phyloP scores from a whole-genome alignment of 1,140 invertebrate species.

The Anastatus disparis region DNA sequence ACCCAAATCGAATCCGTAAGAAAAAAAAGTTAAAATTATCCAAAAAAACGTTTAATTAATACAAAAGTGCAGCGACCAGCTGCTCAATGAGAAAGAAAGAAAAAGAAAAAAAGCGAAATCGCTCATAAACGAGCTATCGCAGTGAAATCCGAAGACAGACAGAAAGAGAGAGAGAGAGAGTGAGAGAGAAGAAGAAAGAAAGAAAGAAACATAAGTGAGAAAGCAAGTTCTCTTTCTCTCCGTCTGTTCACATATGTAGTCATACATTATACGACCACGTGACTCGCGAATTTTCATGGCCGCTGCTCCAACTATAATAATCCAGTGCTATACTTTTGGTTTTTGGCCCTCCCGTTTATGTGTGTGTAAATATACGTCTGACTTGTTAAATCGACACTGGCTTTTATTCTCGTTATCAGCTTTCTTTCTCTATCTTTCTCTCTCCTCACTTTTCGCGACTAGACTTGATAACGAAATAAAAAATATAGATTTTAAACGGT shows the following conservation, averaged over 20 bases:
- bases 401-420: conserved; percentile 6
- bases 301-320: background rate
- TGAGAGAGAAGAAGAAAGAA: too few relatives aligned
- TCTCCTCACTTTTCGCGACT: background rate
- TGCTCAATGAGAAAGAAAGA: background rate
- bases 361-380: background rate
- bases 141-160: conserved; percentile 4
- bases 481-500: too few relatives aligned
- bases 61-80: background rate
- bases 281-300: conserved; percentile 40
- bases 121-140: background rate
- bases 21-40: too few relatives aligned
- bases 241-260: conserved; percentile 19
- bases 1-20: too few relatives aligned
- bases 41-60: too few relatives aligned
- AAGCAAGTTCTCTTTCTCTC: too few relatives aligned
- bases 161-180: background rate
- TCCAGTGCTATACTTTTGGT: too few relatives aligned
- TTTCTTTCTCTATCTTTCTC: too few relatives aligned
- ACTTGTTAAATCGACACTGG: background rate
- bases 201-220: too few relatives aligned
- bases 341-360: too few relatives aligned
- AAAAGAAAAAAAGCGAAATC: too few relatives aligned
- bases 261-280: conserved; percentile 43
- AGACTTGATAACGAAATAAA: conserved; percentile 12